phyloP scores from a whole-genome alignment of 2,888 invertebrate genomes.

The Gisinianus flammeolus region DNA sequence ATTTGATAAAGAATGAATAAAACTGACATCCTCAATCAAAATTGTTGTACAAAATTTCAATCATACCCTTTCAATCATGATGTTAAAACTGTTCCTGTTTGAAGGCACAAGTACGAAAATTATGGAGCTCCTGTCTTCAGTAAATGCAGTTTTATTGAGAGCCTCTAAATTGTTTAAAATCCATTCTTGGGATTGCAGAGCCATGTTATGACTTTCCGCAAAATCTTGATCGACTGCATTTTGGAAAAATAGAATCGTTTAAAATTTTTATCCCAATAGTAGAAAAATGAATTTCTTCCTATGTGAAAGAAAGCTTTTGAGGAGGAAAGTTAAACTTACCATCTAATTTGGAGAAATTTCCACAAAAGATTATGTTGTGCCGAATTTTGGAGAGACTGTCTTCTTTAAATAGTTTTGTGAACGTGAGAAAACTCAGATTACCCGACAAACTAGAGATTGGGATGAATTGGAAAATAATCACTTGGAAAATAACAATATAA shows the following conservation, averaged over 20 bases:
- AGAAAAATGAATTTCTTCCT: neutral
- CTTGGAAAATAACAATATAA: too few species aligned
- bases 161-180: neutral
- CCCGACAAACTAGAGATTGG: too few species aligned
- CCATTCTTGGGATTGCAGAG: neutral
- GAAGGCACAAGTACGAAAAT: neutral
- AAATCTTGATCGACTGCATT: neutral
- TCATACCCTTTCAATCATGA: neutral
- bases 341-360: neutral
- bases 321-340: too few species aligned
- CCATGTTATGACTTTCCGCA: neutral
- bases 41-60: neutral
- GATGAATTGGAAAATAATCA: too few species aligned
- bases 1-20: too few species aligned
- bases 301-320: too few species aligned
- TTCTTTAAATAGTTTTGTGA: neutral
- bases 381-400: neutral
- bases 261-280: too few species aligned
- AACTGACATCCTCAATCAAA: too few species aligned
- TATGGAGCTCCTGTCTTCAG: neutral
- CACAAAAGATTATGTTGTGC: neutral
- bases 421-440: too few species aligned
- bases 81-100: neutral
- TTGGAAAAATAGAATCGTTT: too few species aligned
- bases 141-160: neutral